Evolutionary conservation across 2,113 vertebrate species (phyloP), one percentile per base, ranked within the genome.

Genomic region (Peucedramus taeniatus): DNA sequence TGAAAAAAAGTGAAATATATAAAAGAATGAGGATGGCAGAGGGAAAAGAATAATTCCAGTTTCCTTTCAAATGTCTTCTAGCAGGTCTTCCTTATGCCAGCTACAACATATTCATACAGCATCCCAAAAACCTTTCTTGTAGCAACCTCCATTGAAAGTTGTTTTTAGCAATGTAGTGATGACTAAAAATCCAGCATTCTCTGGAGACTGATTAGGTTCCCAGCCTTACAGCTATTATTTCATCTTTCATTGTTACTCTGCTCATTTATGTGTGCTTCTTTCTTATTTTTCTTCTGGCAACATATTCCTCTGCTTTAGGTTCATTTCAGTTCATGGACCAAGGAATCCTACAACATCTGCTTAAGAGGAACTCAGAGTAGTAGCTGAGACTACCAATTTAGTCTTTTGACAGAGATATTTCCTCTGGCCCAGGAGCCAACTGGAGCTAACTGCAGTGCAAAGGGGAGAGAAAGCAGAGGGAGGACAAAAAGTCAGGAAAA

Each of bases 201-300:
- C 64, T 76, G 23, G 24, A 66, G 91, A 82, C 74, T 94, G 75
- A 64, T 69, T 79, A 74, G 16, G 22, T 91, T 91, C 89, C 77
- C 87, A 92, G 61, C 63, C 93, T 83, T 70, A 83, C 54, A 86
- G 70, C 56, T 89, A 89, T 92, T 97, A 90, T 94, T 97, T 94
- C 70, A 81, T 87, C 93, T 95, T 66, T 88, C 92, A 77, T 69
- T 87, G 56, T 93, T 94, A 92, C 66, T 94, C 69, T 87, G 80
- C 93, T 96, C 96, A 79, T 89, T 93, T 88, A 83, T 59, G 49
- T 74, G 42, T 0, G 1, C 14, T 51, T 44, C 19, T 86, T 87
- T n/a, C n/a, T n/a, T 86, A 30, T 85, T 71, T 93, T 88, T 47
- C 50, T 82, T 94, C 53, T 69, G 45, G 76, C 53, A 81, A 61